Percentiles rank a stretch among this genome's conserved stretches.
Evolutionary conservation across 2,113 vertebrate genomes (phyloP).

Genomic region (Rhea pennata): DNA sequence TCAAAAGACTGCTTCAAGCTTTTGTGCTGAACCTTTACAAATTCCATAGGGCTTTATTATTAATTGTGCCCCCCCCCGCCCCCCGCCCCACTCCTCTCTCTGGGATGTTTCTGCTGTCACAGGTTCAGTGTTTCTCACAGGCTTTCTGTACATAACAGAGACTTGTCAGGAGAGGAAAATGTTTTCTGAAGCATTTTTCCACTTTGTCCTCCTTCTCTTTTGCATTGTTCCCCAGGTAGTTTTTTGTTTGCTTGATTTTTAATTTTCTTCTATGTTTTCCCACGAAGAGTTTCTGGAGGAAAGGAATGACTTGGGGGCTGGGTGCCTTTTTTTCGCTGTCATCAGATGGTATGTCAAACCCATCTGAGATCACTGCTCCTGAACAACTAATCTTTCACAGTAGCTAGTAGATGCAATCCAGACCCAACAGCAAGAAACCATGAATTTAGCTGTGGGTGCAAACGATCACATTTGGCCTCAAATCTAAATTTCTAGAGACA

Average conservation of each 20-base stretch:
- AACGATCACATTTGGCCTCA: neutral
- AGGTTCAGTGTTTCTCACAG: conserved; percentile 53
- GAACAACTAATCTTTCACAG: neutral
- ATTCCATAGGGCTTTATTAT: conserved; percentile 68
- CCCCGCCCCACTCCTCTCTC: neutral
- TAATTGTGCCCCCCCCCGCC: conserved; percentile 59
- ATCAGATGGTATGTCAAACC: neutral
- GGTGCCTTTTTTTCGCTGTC: neutral
- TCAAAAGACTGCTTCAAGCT: conserved; percentile 67
- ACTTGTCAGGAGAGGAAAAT: conserved; percentile 53
- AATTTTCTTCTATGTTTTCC: conserved; percentile 25
- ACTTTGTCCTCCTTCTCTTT: conserved; percentile 20
- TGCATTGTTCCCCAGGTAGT: conserved; percentile 52
- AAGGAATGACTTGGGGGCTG: neutral
- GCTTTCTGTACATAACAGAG: conserved; percentile 45
- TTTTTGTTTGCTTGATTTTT: conserved; percentile 54
- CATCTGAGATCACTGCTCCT: neutral
- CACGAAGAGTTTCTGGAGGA: neutral
- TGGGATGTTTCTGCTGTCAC: conserved; percentile 69
- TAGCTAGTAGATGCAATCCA: neutral
- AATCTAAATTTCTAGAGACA: neutral
- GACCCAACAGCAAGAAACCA: neutral
- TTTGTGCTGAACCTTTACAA: conserved; percentile 69
- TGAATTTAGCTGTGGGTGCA: neutral
- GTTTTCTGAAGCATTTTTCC: conserved; percentile 42